Evolutionary conservation across 2,888 invertebrate genomes (phyloP), one percentile per base, ranked within the genome.

Genomic region (Nomada lathburiana): DNA sequence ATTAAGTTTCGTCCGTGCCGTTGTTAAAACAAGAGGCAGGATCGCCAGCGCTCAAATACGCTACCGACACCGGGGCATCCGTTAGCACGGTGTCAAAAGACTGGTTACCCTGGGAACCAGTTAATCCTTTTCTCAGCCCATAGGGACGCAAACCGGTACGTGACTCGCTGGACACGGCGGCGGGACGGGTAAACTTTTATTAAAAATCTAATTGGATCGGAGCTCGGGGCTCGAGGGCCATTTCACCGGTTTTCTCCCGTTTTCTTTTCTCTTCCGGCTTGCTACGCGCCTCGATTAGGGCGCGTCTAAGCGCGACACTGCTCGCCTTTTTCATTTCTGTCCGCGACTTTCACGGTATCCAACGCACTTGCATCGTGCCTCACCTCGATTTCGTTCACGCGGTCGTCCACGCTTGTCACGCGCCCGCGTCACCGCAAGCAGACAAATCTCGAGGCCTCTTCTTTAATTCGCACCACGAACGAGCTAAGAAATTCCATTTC

Each of bases 131-230:
- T 85, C 86, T 79, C 85, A 78, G 80, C 82, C 89, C 85, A 76
- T 82, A 76, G 89, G 85, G 89, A 86, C 85, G 84, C 80, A 59
- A 83, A 82, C 79, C 78, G 83, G 84, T 86, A 88, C 89, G 89
- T 89, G 89, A 89, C 88, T 86, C 84, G 85, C 83, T 85, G 78
- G 62, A 76, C 74, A 59, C 77, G 76, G 57, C 72, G 69, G 78
- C 87, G 83, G 87, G 89, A 91, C 89, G 91, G 88, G 86, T 90
- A 91, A 91, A 91, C 91, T 91, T 91, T 91, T 91, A 91, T 91
- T 91, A 91, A 91, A 91, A 91, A 91, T 91, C 90, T 91, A 91
- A 91, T 91, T 91, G 91, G 90, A 91, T 90, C 89, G 88, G 90
- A 86, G 90, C 83, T 87, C 80, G 86, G 88, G 82, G 86, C 84